Conservation (phyloP, 2,797 vertebrate species). For the Rhyacichthys aspro region DNA sequence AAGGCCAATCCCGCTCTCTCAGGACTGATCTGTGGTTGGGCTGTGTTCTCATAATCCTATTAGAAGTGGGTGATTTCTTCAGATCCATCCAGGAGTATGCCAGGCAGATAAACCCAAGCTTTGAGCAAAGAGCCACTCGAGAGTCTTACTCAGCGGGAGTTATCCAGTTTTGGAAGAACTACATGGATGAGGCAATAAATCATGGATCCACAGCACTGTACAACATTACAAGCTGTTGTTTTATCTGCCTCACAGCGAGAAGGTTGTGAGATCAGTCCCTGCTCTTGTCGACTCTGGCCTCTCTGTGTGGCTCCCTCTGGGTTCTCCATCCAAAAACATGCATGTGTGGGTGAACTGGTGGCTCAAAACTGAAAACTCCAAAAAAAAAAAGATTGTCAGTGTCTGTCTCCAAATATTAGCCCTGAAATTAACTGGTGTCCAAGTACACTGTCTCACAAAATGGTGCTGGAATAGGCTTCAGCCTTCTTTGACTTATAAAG, state of each 20-base stretch:
- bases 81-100: conserved; percentile 40
- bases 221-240: background rate
- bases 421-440: too few relatives aligned
- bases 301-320: too few relatives aligned
- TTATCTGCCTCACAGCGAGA: background rate
- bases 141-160: conserved; percentile 31
- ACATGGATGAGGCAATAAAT: conserved; percentile 11
- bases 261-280: too few relatives aligned
- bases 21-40: conserved; percentile 56
- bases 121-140: conserved; percentile 39
- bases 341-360: too few relatives aligned
- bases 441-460: too few relatives aligned
- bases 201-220: background rate
- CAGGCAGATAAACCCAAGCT: conserved; percentile 42
- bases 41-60: conserved; percentile 70
- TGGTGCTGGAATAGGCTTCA: too few relatives aligned
- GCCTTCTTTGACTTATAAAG: too few relatives aligned
- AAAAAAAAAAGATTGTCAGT: too few relatives aligned
- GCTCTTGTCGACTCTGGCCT: too few relatives aligned
- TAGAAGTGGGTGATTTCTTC: conserved; percentile 63
- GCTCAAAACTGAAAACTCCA: too few relatives aligned
- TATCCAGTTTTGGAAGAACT: conserved; percentile 13
- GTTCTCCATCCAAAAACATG: too few relatives aligned
- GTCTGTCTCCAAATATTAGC: too few relatives aligned
- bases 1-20: conserved; percentile 60